Evolutionary conservation across 2,113 vertebrate genomes (phyloP).

Genomic region (Psephotus haematonotus): DNA sequence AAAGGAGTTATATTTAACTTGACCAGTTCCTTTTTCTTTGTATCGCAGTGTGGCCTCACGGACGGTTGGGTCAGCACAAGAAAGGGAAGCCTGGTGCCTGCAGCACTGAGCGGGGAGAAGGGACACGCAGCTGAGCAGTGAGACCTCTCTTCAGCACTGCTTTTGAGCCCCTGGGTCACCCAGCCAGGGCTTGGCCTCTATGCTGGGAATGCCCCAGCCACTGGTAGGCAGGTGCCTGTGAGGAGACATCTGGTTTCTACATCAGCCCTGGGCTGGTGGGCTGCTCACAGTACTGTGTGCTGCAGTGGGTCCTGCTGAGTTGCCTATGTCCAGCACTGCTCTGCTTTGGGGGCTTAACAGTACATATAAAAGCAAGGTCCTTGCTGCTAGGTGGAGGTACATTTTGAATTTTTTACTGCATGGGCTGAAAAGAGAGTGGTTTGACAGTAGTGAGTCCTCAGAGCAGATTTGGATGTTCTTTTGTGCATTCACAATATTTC

Average conservation of each 20-base stretch:
- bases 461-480: not conserved
- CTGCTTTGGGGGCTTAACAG: not conserved
- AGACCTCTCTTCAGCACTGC: not conserved
- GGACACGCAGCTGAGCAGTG: not conserved
- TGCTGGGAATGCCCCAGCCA: accelerated
- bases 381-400: not conserved
- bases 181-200: not conserved
- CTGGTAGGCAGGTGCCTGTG: not conserved
- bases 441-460: not conserved
- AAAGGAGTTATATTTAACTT: not conserved
- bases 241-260: not conserved
- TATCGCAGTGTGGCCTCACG: not conserved
- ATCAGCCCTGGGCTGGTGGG: not conserved
- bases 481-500: not conserved
- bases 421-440: not conserved
- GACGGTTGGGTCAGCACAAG: not conserved
- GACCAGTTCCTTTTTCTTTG: not conserved
- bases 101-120: not conserved
- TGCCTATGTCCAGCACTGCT: not conserved
- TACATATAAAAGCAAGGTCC: not conserved
- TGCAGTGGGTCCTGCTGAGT: not conserved
- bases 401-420: not conserved
- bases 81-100: not conserved
- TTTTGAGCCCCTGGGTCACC: not conserved
- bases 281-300: not conserved